A percentile compares a stretch with the other conserved stretches of the same genome.
phyloP scores from a whole-genome alignment of 2,888 invertebrate species.

The Adelognathus sp. region DNA sequence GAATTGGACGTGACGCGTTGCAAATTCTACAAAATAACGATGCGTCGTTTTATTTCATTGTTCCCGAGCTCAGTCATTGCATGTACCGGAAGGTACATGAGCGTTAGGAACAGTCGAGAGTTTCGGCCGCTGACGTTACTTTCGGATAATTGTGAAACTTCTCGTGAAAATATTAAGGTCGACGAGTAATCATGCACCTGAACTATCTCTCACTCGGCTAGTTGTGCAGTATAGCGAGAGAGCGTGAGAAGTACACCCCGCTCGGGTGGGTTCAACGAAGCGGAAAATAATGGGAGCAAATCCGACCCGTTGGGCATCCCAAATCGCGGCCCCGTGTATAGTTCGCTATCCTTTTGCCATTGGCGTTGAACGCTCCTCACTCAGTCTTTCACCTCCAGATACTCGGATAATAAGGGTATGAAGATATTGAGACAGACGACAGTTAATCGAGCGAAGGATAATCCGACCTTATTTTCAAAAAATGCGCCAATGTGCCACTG shows the following conservation, averaged over 20 bases:
- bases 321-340: conserved; percentile 14
- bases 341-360: conserved; percentile 1
- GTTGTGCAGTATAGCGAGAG: conserved; percentile 19
- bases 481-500: not conserved
- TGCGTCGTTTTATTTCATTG: not conserved
- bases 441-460: not conserved
- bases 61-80: not conserved
- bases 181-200: conserved; percentile 7
- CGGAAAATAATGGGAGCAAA: conserved; percentile 37
- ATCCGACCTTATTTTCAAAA: not conserved
- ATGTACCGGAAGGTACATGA: not conserved
- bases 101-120: not conserved
- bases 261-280: conserved; percentile 31
- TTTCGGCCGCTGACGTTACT: not conserved
- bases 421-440: conserved; percentile 1
- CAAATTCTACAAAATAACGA: not conserved
- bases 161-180: not conserved
- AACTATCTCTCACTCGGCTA: not conserved
- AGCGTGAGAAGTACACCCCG: not conserved
- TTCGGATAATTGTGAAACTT: not conserved
- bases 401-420: not conserved
- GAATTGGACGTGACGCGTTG: not conserved
- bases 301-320: conserved; percentile 24
- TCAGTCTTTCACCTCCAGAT: conserved; percentile 13
- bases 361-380: not conserved